Evolutionary conservation across 2,113 vertebrate genomes (phyloP).

Genomic region (Tinamus guttatus): DNA sequence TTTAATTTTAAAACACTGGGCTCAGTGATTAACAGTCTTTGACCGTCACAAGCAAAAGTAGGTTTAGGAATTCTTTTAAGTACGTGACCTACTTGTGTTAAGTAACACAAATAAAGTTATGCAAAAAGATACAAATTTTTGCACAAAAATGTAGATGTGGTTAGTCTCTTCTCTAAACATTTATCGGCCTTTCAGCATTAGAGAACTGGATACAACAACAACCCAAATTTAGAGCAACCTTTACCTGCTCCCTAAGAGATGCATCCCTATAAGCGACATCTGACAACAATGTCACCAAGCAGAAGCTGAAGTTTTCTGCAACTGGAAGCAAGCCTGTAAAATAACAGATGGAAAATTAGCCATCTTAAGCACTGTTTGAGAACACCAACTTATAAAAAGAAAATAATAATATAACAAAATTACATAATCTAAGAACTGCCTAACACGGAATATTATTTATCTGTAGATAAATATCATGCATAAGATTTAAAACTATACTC

Average conservation of each 20-base stretch:
- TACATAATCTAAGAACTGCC: neutral
- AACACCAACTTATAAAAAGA: neutral
- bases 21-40: neutral
- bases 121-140: neutral
- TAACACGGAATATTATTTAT: neutral
- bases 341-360: neutral
- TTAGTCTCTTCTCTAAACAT: neutral
- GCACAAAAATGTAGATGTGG: neutral
- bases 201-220: neutral
- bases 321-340: constrained; percentile 89
- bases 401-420: neutral
- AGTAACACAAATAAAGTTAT: neutral
- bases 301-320: constrained; percentile 96
- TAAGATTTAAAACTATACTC: neutral
- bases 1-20: neutral
- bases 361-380: neutral
- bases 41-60: neutral
- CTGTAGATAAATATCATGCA: neutral
- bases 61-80: neutral
- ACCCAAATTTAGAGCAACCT: neutral
- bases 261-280: constrained; percentile 92
- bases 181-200: accelerated
- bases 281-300: constrained; percentile 90
- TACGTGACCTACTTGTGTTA: neutral
- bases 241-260: constrained; percentile 86